These are phyloP conservation scores for Drosophila sulfurigaster DNA, from an alignment of 1,140 invertebrate genomes.

Conservation along the genomic window DNA sequence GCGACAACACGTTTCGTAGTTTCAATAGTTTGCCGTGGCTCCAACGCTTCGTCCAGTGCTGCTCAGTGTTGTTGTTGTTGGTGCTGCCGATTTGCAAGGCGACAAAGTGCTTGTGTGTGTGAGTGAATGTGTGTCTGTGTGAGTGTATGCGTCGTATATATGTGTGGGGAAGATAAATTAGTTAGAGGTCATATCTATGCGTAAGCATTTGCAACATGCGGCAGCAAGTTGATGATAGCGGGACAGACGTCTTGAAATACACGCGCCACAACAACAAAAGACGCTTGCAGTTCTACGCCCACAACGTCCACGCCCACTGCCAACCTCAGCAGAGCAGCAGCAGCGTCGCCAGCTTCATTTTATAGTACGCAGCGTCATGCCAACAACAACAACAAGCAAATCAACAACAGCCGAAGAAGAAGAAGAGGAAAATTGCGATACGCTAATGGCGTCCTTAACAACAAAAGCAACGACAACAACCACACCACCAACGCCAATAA, in stretches of 20 bases:
- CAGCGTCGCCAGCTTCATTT: slow-evolving; percentile 45
- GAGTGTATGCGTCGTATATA: slow-evolving; percentile 11
- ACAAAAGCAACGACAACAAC: slow-evolving; percentile 14
- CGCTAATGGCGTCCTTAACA: slow-evolving; percentile 69
- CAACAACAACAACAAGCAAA: slow-evolving; percentile 58
- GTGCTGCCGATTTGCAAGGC: slow-evolving; percentile 46
- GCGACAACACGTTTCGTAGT: slow-evolving; percentile 20
- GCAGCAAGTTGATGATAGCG: slow-evolving; percentile 50
- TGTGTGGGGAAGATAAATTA: slow-evolving; percentile 48
- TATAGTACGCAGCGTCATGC: slow-evolving; percentile 76
- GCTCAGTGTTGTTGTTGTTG: slow-evolving; percentile 44
- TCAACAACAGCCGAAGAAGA: slow-evolving; percentile 39
- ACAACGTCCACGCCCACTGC: slow-evolving; percentile 45
- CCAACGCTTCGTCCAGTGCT: neutral
- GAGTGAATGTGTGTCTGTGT: slow-evolving; percentile 8
- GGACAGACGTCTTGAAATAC: slow-evolving; percentile 26
- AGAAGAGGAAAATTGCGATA: slow-evolving; percentile 69
- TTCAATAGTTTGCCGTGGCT: neutral
- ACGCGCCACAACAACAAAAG: slow-evolving; percentile 58
- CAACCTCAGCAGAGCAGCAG: slow-evolving; percentile 35
- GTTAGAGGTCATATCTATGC: slow-evolving; percentile 60
- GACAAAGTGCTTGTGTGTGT: slow-evolving; percentile 43
- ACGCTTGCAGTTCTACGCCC: slow-evolving; percentile 60
- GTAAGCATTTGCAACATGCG: slow-evolving; percentile 69
- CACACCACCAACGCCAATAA: slow-evolving; percentile 3